phyloP scores from a whole-genome alignment of 30 jellyfish, hydroid and myxozoan species.

The Nemopilema nomurai region DNA sequence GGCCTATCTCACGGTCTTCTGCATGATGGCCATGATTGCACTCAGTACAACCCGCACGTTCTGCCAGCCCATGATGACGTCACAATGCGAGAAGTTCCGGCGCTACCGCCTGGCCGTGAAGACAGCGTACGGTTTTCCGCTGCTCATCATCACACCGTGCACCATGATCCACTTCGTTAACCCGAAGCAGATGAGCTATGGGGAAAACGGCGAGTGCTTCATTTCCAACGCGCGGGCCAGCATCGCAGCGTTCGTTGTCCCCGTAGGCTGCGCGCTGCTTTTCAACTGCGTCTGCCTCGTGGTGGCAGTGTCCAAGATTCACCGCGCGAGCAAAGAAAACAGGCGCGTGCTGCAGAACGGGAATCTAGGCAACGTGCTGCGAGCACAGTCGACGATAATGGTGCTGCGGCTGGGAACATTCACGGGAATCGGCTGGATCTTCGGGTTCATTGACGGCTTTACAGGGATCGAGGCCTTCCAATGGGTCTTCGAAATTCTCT shows the following conservation, averaged over 20 bases:
- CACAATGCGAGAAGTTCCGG: conserved; percentile 16
- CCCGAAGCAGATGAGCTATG: conserved; percentile 27
- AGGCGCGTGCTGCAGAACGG: conserved; percentile 16
- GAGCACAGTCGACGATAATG: conserved; percentile 19
- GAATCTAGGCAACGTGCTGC: conserved; percentile 3
- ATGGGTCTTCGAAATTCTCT: conserved; percentile 24
- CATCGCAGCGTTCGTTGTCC: conserved; percentile 29
- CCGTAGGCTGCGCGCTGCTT: conserved; percentile 39
- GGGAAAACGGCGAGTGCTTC: conserved; percentile 48
- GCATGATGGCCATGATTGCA: conserved; percentile 34
- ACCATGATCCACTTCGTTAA: conserved; percentile 15
- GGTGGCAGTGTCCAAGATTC: conserved; percentile 31
- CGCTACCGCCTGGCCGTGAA: conserved; percentile 27
- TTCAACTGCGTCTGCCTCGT: conserved; percentile 33
- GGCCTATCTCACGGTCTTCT: conserved; percentile 46
- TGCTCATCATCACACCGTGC: conserved; percentile 44
- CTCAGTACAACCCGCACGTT: conserved; percentile 37
- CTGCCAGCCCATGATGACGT: conserved; percentile 25
- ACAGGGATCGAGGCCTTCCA: neutral
- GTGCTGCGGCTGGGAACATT: conserved; percentile 43
- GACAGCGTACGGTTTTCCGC: conserved; percentile 45
- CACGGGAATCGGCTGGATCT: conserved; percentile 57
- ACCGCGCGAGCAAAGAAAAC: conserved; percentile 9
- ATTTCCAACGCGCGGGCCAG: conserved; percentile 53
- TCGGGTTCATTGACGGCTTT: conserved; percentile 39